Conservation (phyloP, 2,797 vertebrate species). For the Diplodus sargus region DNA sequence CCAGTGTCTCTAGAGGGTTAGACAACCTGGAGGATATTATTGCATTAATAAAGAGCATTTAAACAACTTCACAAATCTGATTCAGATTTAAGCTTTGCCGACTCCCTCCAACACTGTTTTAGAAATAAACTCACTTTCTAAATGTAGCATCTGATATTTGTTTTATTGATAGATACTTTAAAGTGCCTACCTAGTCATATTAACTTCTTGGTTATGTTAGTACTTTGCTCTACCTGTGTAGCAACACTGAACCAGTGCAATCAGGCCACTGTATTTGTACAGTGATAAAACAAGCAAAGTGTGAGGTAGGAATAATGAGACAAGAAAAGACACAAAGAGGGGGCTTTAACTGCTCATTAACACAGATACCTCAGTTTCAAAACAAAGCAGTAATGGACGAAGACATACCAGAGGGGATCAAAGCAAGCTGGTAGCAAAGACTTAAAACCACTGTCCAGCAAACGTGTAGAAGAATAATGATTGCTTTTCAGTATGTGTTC, state of each 20-base stretch:
- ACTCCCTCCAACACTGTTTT: constrained; percentile 36
- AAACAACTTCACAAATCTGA: constrained; percentile 52
- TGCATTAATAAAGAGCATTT: constrained; percentile 50
- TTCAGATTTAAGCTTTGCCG: constrained; percentile 35
- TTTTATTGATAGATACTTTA: constrained; percentile 23
- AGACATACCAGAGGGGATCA: background rate
- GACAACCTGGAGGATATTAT: constrained; percentile 50
- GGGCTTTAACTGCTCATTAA: background rate
- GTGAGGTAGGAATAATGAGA: background rate
- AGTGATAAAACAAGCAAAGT: background rate
- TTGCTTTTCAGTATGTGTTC: constrained; percentile 24
- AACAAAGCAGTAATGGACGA: background rate
- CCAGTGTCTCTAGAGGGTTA: constrained; percentile 56
- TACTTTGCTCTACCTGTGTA: background rate
- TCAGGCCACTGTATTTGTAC: background rate
- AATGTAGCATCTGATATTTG: constrained; percentile 50
- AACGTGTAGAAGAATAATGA: background rate
- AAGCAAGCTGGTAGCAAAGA: background rate
- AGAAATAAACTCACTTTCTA: constrained; percentile 51
- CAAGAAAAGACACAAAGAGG: background rate
- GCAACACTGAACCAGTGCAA: background rate
- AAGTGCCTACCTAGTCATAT: background rate
- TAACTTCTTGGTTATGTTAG: constrained; percentile 7
- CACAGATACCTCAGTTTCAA: background rate
- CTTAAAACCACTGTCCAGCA: background rate